Evolutionary conservation across 2,113 vertebrate genomes (phyloP).

Genomic region (Thalassoma bifasciatum): DNA sequence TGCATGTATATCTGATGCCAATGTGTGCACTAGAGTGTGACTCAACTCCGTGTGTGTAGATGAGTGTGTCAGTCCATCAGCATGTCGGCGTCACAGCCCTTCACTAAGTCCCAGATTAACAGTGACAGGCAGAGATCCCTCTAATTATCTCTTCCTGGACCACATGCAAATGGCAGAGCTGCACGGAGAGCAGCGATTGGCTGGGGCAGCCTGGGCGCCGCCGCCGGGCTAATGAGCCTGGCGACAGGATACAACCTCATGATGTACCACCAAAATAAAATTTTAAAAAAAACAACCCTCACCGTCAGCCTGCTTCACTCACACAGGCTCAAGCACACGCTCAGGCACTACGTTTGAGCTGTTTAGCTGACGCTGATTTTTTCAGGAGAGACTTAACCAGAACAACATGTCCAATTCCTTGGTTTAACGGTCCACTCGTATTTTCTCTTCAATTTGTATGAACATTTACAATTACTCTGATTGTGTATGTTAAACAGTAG

Average conservation of each 20-base stretch:
- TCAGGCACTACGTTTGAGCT: slow-evolving; percentile 15
- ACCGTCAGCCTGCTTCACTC: slow-evolving; percentile 31
- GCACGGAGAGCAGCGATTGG: slow-evolving; percentile 71
- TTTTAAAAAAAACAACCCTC: slow-evolving; percentile 58
- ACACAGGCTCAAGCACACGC: slow-evolving; percentile 15
- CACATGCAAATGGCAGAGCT: slow-evolving; percentile 82
- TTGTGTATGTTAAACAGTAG: too few relatives aligned
- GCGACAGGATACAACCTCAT: slow-evolving; percentile 73
- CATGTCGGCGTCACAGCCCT: slow-evolving; percentile 79
- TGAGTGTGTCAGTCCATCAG: slow-evolving; percentile 74
- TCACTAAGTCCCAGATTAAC: slow-evolving; percentile 85
- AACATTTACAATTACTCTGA: too few relatives aligned
- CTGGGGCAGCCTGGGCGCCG: slow-evolving; percentile 59
- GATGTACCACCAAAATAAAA: too few relatives aligned
- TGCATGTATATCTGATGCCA: slow-evolving; percentile 30
- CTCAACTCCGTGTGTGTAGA: slow-evolving; percentile 41
- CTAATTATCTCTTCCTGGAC: slow-evolving; percentile 86
- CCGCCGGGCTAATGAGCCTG: slow-evolving; percentile 80
- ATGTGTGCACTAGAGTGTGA: slow-evolving; percentile 36
- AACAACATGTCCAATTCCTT: background rate
- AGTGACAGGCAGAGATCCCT: slow-evolving; percentile 86
- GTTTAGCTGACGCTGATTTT: slow-evolving; percentile 31
- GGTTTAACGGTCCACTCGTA: background rate
- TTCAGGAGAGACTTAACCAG: slow-evolving; percentile 1
- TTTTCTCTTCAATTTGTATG: too few relatives aligned